Evolutionary conservation across 2,113 vertebrate genomes (phyloP).

Genomic region (Fukomys damarensis): DNA sequence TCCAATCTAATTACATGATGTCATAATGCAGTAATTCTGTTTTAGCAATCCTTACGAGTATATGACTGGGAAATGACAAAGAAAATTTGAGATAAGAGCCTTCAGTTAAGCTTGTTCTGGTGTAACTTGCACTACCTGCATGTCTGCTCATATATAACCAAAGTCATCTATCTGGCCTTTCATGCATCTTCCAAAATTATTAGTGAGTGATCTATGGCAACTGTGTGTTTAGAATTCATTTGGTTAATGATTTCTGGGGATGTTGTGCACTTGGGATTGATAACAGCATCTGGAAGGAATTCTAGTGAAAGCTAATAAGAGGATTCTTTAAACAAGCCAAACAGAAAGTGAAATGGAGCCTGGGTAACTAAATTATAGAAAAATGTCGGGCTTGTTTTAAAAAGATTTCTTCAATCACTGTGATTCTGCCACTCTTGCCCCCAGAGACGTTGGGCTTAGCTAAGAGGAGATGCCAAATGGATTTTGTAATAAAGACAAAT

Average conservation of each 20-base stretch:
- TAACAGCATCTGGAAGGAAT: constrained; percentile 52
- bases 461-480: constrained; percentile 61
- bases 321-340: constrained; percentile 60
- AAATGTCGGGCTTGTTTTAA: background rate
- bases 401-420: constrained; percentile 47
- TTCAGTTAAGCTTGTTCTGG: constrained; percentile 29
- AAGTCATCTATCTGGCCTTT: background rate
- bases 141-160: background rate
- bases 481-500: constrained; percentile 60
- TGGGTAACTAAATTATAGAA: background rate
- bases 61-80: background rate
- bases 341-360: constrained; percentile 43
- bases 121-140: background rate
- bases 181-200: background rate
- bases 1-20: constrained; percentile 34
- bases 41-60: background rate
- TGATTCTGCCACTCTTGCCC: constrained; percentile 75
- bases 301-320: constrained; percentile 65
- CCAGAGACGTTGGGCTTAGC: constrained; percentile 35
- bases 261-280: constrained; percentile 45
- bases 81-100: constrained; percentile 14
- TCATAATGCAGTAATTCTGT: constrained; percentile 41
- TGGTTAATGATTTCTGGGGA: constrained; percentile 43
- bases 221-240: background rate
- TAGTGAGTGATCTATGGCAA: background rate